Evolutionary conservation across 2,797 vertebrate species (phyloP).

Genomic region (Dermochelys coriacea): DNA sequence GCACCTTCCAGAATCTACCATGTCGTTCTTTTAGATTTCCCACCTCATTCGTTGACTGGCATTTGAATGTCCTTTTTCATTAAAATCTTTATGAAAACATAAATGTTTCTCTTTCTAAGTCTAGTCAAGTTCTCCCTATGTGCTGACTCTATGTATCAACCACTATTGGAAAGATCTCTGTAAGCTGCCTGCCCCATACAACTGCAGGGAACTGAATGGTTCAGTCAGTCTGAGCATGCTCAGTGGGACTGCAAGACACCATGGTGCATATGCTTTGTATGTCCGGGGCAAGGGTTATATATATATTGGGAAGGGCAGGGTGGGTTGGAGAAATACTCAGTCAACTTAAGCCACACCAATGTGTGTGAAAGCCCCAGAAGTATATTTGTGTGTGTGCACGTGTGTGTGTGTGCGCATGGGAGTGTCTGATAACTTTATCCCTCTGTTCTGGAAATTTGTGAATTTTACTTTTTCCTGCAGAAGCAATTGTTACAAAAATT

Average conservation of each 20-base stretch:
- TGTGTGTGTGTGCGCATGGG: conserved; percentile 71
- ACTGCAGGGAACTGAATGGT: conserved; percentile 55
- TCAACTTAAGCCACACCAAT: conserved; percentile 75
- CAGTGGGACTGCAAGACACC: conserved; percentile 73
- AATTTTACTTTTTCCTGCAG: conserved; percentile 67
- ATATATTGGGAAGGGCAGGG: conserved; percentile 71
- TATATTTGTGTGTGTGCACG: conserved; percentile 69
- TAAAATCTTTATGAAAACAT: conserved; percentile 24
- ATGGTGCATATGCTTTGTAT: conserved; percentile 81
- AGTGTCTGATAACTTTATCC: conserved; percentile 71
- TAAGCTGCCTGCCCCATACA: conserved; percentile 70
- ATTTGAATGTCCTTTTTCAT: conserved; percentile 30
- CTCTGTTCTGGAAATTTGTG: conserved; percentile 76
- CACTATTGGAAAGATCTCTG: conserved; percentile 61
- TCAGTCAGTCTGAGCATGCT: conserved; percentile 76
- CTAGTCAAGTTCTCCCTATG: conserved; percentile 65
- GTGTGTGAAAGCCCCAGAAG: conserved; percentile 77
- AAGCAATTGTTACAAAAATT: conserved; percentile 80
- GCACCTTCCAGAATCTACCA: background rate
- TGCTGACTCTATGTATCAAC: conserved; percentile 75
- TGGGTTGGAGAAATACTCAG: conserved; percentile 75
- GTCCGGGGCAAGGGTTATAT: conserved; percentile 80
- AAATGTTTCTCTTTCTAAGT: conserved; percentile 41
- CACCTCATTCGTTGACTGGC: background rate
- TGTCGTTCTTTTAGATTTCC: background rate